phyloP scores from a whole-genome alignment of 92 coral and sea anemone genomes.

The Epizoanthus scotinus region DNA sequence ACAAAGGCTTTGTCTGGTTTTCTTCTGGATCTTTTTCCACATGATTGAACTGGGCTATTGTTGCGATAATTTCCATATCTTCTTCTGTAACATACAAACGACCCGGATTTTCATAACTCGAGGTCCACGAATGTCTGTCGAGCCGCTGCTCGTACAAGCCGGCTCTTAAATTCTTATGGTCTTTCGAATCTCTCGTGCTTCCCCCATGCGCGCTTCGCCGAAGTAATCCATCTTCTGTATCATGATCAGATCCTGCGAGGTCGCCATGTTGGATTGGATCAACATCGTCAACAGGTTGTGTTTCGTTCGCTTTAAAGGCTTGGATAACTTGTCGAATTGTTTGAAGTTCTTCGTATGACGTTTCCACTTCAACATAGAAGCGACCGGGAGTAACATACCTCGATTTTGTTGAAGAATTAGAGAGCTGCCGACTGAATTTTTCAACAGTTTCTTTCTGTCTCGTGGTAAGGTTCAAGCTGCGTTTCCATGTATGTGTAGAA shows the following conservation, averaged over 20 bases:
- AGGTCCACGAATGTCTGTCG: neutral
- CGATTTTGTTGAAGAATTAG: constrained; percentile 29
- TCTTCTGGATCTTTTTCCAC: neutral
- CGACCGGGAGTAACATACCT: constrained; percentile 67
- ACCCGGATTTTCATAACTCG: constrained; percentile 28
- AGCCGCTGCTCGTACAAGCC: neutral
- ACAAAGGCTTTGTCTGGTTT: neutral
- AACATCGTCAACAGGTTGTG: neutral
- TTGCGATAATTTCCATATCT: constrained; percentile 22
- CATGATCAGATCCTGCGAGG: neutral
- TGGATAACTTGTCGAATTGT: neutral
- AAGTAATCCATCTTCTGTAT: constrained; percentile 14
- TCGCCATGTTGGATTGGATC: neutral
- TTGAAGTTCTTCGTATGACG: constrained; percentile 20
- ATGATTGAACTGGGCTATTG: neutral
- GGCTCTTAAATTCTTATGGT: neutral
- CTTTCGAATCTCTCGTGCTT: neutral
- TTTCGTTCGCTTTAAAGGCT: constrained; percentile 4
- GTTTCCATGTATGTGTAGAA: neutral
- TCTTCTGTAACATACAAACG: constrained; percentile 41
- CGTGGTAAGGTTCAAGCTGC: constrained; percentile 47
- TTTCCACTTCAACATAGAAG: constrained; percentile 54
- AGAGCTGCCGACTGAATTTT: constrained; percentile 51
- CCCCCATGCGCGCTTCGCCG: neutral
- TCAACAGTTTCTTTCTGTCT: constrained; percentile 45